Conservation (phyloP, 2,888 invertebrate species). For the Drosophila borborema region DNA sequence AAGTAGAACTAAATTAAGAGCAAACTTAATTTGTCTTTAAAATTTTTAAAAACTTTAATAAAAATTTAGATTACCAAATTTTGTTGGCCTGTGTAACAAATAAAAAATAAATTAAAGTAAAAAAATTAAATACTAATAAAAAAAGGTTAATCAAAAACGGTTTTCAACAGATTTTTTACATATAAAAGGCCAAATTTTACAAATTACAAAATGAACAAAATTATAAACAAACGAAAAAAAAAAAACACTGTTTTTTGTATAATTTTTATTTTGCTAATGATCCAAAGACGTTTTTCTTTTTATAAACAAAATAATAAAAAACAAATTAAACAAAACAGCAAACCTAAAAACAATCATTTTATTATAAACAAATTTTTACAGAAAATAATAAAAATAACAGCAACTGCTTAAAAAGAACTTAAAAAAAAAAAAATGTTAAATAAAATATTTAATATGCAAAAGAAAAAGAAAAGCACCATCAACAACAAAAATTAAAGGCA, state of each 20-base stretch:
- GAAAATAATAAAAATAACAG: constrained; percentile 20
- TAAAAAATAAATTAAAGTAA: constrained; percentile 3
- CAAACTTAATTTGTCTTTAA: neutral
- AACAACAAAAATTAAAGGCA: constrained; percentile 55
- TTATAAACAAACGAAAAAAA: constrained; percentile 17
- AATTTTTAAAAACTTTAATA: neutral
- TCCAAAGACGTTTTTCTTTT: constrained; percentile 66
- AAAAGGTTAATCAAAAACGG: constrained; percentile 74
- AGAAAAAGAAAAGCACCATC: constrained; percentile 13
- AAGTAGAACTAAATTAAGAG: too few relatives aligned
- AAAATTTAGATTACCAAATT: neutral
- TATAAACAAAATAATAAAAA: constrained; percentile 3
- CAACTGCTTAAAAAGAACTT: constrained; percentile 55
- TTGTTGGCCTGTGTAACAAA: constrained; percentile 15
- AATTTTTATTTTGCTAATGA: constrained; percentile 70
- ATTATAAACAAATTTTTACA: constrained; percentile 70
- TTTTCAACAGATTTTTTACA: constrained; percentile 74
- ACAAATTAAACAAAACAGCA: constrained; percentile 10
- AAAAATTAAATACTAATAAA: constrained; percentile 11
- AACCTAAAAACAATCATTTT: constrained; percentile 56
- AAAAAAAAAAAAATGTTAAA: constrained; percentile 61
- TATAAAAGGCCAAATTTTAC: constrained; percentile 80
- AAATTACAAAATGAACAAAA: constrained; percentile 24
- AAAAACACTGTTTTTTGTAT: constrained; percentile 55
- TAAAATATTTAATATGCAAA: constrained; percentile 48